Conservation (phyloP, 2,888 invertebrate genomes). For the Parapristionchus giblindavisi region DNA sequence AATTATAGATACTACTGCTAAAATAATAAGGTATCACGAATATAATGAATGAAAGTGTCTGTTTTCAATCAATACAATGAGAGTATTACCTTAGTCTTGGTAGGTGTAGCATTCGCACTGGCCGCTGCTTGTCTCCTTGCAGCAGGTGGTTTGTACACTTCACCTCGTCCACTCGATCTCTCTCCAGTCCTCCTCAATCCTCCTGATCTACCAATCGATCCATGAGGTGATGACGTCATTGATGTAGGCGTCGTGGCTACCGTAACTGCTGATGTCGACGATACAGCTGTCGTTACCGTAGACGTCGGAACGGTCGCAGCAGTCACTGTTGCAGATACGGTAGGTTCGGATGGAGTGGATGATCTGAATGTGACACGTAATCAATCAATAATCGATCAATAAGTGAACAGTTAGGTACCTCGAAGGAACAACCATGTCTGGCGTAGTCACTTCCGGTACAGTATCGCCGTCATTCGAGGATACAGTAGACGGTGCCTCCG, state of each 20-base stretch:
- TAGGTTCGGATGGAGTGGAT: background rate
- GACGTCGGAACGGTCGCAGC: background rate
- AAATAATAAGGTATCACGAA: no score
- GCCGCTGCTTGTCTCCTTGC: conserved; percentile 22
- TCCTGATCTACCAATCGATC: background rate
- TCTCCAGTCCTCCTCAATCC: background rate
- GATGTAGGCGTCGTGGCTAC: background rate
- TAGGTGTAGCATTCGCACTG: background rate
- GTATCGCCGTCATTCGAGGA: no score
- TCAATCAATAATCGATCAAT: no score
- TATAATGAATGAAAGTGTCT: no score
- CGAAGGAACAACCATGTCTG: no score
- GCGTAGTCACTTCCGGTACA: no score
- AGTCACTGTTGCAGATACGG: background rate
- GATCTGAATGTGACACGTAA: no score
- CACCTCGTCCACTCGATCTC: conserved; percentile 11
- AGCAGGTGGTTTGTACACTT: conserved; percentile 33
- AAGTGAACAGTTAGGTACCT: no score
- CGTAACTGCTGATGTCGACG: background rate
- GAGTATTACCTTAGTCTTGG: background rate
- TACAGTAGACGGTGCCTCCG: no score
- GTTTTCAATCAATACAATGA: background rate
- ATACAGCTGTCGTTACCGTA: background rate
- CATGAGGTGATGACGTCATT: conserved; percentile 15
- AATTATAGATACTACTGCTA: no score